Evolutionary conservation across 2,888 invertebrate species (phyloP).

Genomic region (Heteromyza rotundicornis): DNA sequence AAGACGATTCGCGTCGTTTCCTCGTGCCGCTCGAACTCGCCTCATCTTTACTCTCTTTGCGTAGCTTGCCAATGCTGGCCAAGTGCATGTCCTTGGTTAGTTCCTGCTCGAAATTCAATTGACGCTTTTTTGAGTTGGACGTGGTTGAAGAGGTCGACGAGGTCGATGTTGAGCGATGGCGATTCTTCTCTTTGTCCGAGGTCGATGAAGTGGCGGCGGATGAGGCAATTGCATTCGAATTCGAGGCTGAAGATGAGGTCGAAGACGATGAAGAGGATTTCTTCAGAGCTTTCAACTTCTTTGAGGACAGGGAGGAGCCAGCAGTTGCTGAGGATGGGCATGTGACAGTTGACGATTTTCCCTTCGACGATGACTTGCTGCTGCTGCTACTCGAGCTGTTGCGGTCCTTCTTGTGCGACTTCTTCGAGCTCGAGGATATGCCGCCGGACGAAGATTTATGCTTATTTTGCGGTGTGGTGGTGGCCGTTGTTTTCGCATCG

Average conservation of each 20-base stretch:
- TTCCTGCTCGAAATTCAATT: constrained; percentile 64
- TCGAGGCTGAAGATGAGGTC: constrained; percentile 8
- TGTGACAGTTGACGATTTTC: too few species aligned
- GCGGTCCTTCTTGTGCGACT: constrained; percentile 1
- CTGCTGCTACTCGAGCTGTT: not conserved
- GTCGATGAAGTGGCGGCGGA: constrained; percentile 9
- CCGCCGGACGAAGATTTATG: too few species aligned
- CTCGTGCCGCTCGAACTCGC: constrained; percentile 24
- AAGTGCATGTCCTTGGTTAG: constrained; percentile 33
- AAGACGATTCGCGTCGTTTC: constrained; percentile 47
- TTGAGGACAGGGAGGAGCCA: constrained; percentile 1
- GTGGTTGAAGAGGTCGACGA: constrained; percentile 23
- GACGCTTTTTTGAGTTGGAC: constrained; percentile 50
- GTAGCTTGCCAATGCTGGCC: constrained; percentile 35
- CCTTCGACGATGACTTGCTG: not conserved
- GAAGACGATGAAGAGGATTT: constrained; percentile 29
- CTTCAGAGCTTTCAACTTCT: constrained; percentile 21
- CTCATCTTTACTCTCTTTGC: constrained; percentile 32
- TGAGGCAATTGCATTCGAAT: not conserved
- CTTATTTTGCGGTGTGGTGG: constrained; percentile 25
- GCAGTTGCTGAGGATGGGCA: constrained; percentile 14
- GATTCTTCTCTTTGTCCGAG: constrained; percentile 60
- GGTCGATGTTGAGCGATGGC: constrained; percentile 34
- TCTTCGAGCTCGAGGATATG: constrained; percentile 11
- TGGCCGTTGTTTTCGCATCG: too few species aligned